phyloP scores from a whole-genome alignment of 2,888 invertebrate species.

The Nymphalis polychloros region DNA sequence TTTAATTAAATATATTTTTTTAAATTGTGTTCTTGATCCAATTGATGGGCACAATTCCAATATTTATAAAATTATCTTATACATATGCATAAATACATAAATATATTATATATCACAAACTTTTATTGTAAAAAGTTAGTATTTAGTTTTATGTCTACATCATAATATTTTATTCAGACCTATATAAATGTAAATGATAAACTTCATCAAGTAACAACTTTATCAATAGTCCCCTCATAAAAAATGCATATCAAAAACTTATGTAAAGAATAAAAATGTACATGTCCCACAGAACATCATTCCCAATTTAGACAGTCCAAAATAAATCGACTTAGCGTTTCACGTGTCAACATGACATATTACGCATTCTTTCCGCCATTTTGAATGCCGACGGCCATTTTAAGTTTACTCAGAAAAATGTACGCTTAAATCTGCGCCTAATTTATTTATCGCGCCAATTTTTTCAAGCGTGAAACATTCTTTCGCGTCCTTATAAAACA shows the following conservation, averaged over 20 bases:
- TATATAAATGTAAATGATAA: background rate
- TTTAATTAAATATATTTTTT: too few relatives aligned
- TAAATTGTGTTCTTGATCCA: too few relatives aligned
- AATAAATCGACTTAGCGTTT: slow-evolving; percentile 44
- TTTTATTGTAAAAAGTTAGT: too few relatives aligned
- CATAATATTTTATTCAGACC: background rate
- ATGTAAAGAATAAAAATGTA: slow-evolving; percentile 8
- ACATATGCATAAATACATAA: too few relatives aligned
- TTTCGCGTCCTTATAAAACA: slow-evolving; percentile 36
- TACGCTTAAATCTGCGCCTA: slow-evolving; percentile 49
- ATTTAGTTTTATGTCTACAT: too few relatives aligned
- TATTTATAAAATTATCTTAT: too few relatives aligned
- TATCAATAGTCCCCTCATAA: background rate
- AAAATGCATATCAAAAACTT: background rate
- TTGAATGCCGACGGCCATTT: slow-evolving; percentile 45
- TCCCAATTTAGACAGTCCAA: slow-evolving; percentile 37
- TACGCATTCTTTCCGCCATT: slow-evolving; percentile 42
- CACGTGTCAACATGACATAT: slow-evolving; percentile 46
- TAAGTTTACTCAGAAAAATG: slow-evolving; percentile 49
- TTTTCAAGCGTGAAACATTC: slow-evolving; percentile 39
- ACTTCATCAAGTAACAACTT: background rate
- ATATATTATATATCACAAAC: too few relatives aligned
- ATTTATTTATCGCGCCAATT: slow-evolving; percentile 49
- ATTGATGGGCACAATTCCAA: too few relatives aligned
- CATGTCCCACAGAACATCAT: slow-evolving; percentile 21